Conservation (phyloP, 2,113 vertebrate genomes). For the Nematolebias whitei region DNA sequence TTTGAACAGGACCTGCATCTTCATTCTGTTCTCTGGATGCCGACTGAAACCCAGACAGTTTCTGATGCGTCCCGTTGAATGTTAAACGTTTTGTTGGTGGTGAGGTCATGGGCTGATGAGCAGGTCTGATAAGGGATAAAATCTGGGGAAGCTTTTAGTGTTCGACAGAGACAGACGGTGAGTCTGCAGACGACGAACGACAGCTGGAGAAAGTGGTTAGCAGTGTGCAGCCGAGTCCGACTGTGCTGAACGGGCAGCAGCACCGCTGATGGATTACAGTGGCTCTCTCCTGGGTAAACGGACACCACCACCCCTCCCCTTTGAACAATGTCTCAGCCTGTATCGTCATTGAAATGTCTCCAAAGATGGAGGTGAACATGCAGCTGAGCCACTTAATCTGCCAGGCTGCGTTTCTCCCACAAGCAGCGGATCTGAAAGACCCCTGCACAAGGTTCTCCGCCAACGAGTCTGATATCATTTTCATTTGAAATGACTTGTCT, state of each 20-base stretch:
- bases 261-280: conserved; percentile 77
- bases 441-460: conserved; percentile 57
- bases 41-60: conserved; percentile 4
- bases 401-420: conserved; percentile 63
- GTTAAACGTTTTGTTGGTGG: conserved; percentile 14
- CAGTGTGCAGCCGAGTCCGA: conserved; percentile 57
- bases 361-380: conserved; percentile 75
- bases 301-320: conserved; percentile 71
- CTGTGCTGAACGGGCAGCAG: conserved; percentile 71
- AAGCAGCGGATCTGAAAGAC: conserved; percentile 61
- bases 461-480: conserved; percentile 68
- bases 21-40: background rate
- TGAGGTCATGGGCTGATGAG: conserved; percentile 33
- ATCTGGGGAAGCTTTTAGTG: conserved; percentile 37
- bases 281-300: conserved; percentile 78
- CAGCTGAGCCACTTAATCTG: conserved; percentile 78
- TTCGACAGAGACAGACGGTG: background rate
- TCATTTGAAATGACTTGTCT: conserved; percentile 62
- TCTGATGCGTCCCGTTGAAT: conserved; percentile 30
- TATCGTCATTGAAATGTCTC: conserved; percentile 79
- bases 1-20: no score
- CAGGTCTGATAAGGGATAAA: conserved; percentile 34
- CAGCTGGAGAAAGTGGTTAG: conserved; percentile 51
- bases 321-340: conserved; percentile 73
- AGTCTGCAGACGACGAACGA: conserved; percentile 23